Conservation (phyloP, 2,797 vertebrate species). For the Scarus forsteni region DNA sequence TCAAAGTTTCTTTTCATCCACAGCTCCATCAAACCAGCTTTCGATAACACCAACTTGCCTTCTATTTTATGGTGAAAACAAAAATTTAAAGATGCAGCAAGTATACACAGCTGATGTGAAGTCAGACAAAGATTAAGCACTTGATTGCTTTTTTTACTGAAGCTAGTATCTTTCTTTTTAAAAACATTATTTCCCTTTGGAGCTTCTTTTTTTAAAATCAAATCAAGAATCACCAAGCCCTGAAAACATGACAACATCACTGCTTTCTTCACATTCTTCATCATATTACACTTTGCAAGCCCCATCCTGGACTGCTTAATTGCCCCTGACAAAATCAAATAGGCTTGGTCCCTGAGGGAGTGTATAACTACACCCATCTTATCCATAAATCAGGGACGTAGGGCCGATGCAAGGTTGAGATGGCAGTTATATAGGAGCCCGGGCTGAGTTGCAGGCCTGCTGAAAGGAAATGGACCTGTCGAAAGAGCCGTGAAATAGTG, state of each 20-base stretch:
- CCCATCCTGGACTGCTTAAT: constrained; percentile 73
- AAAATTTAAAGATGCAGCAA: constrained; percentile 18
- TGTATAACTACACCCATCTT: constrained; percentile 66
- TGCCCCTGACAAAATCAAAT: constrained; percentile 76
- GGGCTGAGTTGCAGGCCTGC: constrained; percentile 54
- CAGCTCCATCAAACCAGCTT: constrained; percentile 58
- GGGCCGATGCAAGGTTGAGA: constrained; percentile 53
- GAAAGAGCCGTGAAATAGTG: constrained; percentile 72
- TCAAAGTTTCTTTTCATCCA: constrained; percentile 53
- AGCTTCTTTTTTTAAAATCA: constrained; percentile 11
- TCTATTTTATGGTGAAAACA: constrained; percentile 32
- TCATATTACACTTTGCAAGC: constrained; percentile 62
- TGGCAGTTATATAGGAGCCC: constrained; percentile 75
- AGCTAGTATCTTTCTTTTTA: constrained; percentile 18
- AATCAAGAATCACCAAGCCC: constrained; percentile 21
- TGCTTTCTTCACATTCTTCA: constrained; percentile 45
- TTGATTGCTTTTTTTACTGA: constrained; percentile 26
- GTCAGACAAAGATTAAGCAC: constrained; percentile 14
- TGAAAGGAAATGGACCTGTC: constrained; percentile 79
- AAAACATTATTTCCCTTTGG: constrained; percentile 10
- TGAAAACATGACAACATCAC: constrained; percentile 32
- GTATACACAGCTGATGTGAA: constrained; percentile 22
- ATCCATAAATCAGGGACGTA: constrained; percentile 76
- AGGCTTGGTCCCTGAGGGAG: constrained; percentile 60
- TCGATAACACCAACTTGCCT: constrained; percentile 16